Evolutionary conservation across 2,888 invertebrate species (phyloP), one percentile per base, ranked within the genome.

Genomic region (Campaea margaritaria): DNA sequence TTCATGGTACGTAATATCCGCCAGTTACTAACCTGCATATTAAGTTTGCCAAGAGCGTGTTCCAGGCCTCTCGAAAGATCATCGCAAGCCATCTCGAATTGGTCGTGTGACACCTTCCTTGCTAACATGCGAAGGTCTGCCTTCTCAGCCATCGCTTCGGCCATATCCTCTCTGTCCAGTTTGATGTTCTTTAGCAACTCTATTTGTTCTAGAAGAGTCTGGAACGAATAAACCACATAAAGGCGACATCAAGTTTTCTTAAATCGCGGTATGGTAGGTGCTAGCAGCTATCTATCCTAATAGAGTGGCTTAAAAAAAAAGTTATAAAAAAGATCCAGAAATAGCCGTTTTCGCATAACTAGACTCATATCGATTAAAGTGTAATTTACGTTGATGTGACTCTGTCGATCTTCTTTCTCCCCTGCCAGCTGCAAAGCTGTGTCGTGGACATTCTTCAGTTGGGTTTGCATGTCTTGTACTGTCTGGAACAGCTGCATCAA

Each of bases 81-180:
- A 55, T 95, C 94, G 65, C 95, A 95, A 10, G 94, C 94, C 50
- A 94, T 92, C 69, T 96, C 95, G 78, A 96, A 95, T 75, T 95
- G 94, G 62, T 95, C 95, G 62, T 94, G 93, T 0, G 96, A 96
- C 8, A 96, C 96, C 76, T 96, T 96, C 41, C 94, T 92, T 54
- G 96, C 94, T 58, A 96, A 85, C 76, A 94, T 91, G 0, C 94
- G 93, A 49, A 94, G 89, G 76, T 96, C 96, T 0, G 96, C 96
- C 82, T 96, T 96, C 56, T 96, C 95, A 0, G 96, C 95, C 69
- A 96, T 87, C 1, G 95, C 94, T 62, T 95, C 95, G 58, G 95
- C 94, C 69, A 96, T 91, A 68, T 96, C 95, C 68, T 94, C 95
- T 62, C 94, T 94, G 69, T 96, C 95, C 4, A 96, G 93, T 82